Base-by-base conservation (phyloP, 2,113 vertebrate species). In the Siniperca knerii region DNA sequence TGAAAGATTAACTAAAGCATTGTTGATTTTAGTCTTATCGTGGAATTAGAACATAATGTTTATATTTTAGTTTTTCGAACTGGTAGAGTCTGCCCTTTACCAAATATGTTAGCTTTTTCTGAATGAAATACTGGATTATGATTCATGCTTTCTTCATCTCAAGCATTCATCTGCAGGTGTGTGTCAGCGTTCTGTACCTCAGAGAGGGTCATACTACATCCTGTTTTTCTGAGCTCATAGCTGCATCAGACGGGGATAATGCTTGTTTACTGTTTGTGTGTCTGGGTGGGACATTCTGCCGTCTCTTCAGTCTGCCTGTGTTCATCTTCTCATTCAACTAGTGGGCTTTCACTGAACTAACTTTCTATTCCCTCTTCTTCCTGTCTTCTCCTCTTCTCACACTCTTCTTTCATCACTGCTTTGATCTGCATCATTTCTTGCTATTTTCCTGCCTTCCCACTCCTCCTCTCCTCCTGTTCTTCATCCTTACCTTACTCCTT, bases 391-490 rank as follows among this genome's bases (percentile, higher is more conserved):
- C 37, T 50, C 29, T 15, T 23, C 23, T 44, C 23, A 1, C 46
- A 37, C 21, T 73, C 55, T 25, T 11, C 2, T 37, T 48, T 81
- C 18, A 4, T 66, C 50, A 66, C 50, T 10, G 73, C 35, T 82
- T 70, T 37, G 48, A 12, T 58, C 76, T 71, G 6, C 8, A 8
- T 71, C 33, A 25, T 66, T 33, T 21, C 44, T 4, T 50, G 6
- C 60, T 76, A 23, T 52, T 46, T 40, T 33, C 29, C 62, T 90
- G 50, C 88, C 89, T 72, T 85, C 94, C 71, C 65, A 88, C 89
- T 84, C 81, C 65, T 76, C 89, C 76, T 82, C 77, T 94, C 89
- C 62, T 71, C 75, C 48, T 50, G 79, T 75, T 83, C 77, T 82
- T 83, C 88, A 44, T 76, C 70, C 79, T 62, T 21, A 46, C 79